Conservation (phyloP, 2,888 invertebrate species). For the Caenorhabditis drosophilae region DNA sequence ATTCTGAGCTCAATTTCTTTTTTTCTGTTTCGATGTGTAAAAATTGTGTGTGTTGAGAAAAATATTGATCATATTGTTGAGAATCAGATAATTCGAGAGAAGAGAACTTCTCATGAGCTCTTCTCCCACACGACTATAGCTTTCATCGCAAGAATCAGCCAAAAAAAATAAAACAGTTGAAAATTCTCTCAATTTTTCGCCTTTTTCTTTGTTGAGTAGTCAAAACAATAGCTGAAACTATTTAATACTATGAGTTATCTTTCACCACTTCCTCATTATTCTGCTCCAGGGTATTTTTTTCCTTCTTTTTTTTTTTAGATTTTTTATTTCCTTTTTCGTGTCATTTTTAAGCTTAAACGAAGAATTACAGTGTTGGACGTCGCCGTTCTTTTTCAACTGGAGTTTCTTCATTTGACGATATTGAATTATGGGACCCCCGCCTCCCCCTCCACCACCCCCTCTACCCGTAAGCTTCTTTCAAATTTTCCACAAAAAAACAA, state of each 20-base stretch:
- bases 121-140: too few species aligned
- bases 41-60: background rate
- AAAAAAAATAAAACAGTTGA: too few species aligned
- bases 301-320: conserved; percentile 5
- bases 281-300: conserved; percentile 45
- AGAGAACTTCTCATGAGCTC: too few species aligned
- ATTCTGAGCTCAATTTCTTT: background rate
- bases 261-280: conserved; percentile 63
- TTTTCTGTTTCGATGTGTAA: background rate
- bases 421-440: conserved; percentile 54
- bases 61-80: too few species aligned
- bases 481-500: background rate
- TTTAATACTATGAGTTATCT: conserved; percentile 55
- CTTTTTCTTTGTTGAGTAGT: too few species aligned
- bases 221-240: too few species aligned
- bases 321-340: conserved; percentile 5
- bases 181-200: too few species aligned
- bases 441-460: conserved; percentile 69
- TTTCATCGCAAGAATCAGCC: too few species aligned
- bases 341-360: background rate
- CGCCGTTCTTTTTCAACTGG: conserved; percentile 31
- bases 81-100: too few species aligned
- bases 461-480: conserved; percentile 48
- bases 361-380: conserved; percentile 42
- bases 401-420: conserved; percentile 20